phyloP scores from a whole-genome alignment of 2,113 vertebrate genomes.

The Sterrhoptilus dennistouni region DNA sequence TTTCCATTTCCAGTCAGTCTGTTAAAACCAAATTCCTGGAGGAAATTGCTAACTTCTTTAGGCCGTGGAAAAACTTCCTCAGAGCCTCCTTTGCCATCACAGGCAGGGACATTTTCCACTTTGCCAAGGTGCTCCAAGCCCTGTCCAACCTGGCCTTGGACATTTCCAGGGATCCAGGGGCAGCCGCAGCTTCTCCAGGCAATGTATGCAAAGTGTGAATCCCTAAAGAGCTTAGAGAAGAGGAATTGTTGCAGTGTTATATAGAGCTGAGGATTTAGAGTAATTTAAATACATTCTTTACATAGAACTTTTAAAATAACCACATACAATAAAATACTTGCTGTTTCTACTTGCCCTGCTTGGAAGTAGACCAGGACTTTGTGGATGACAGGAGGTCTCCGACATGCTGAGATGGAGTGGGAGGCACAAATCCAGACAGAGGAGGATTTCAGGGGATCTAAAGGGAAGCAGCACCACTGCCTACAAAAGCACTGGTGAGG shows the following conservation, averaged over 20 bases:
- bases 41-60: background rate
- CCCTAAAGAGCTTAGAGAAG: background rate
- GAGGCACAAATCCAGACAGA: background rate
- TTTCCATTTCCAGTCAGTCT: background rate
- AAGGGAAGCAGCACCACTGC: background rate
- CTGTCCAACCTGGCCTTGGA: background rate
- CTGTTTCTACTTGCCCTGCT: background rate
- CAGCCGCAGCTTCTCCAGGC: background rate
- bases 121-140: background rate
- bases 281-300: background rate
- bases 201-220: background rate
- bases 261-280: background rate
- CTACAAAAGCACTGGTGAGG: background rate
- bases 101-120: background rate
- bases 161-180: background rate
- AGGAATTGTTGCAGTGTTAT: background rate
- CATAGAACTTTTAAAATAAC: background rate
- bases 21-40: background rate
- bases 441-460: background rate
- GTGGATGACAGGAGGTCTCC: background rate
- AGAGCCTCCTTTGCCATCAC: background rate
- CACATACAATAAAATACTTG: fast-evolving
- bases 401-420: background rate
- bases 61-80: background rate
- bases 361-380: background rate